These are phyloP conservation scores for Pelvicachromis taeniatus DNA, from an alignment of 2,113 vertebrate genomes.

Conservation along the genomic window DNA sequence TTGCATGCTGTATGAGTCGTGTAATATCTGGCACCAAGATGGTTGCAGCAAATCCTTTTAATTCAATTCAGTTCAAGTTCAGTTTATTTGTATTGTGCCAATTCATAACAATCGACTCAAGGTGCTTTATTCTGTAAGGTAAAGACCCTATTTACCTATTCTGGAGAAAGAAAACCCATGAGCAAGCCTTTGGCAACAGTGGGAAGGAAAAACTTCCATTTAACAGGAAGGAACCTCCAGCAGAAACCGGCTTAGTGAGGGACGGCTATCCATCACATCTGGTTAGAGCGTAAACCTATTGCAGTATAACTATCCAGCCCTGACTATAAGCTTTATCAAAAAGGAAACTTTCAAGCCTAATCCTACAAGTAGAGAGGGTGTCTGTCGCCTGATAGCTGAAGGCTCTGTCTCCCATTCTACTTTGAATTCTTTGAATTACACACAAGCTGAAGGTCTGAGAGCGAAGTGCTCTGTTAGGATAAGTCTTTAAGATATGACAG, in stretches of 20 bases:
- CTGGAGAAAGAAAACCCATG: fast-evolving
- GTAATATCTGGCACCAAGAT: background rate
- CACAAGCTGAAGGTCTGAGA: background rate
- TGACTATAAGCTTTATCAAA: background rate
- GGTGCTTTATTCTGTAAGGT: background rate
- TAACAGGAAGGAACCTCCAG: background rate
- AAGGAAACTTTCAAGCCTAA: background rate
- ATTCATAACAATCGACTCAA: background rate
- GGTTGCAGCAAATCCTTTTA: background rate
- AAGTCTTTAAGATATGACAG: background rate
- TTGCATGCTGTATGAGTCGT: background rate
- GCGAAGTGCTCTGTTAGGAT: background rate
- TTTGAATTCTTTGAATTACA: background rate
- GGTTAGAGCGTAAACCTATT: background rate
- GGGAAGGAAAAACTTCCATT: background rate
- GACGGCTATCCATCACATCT: background rate
- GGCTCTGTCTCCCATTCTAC: background rate
- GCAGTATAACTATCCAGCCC: background rate
- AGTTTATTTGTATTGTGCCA: background rate
- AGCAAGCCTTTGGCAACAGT: background rate
- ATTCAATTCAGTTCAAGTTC: background rate
- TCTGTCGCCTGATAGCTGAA: background rate
- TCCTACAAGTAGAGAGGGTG: background rate
- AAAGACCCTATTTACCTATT: background rate
- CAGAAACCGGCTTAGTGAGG: background rate